These are phyloP conservation scores for Drosophila ohnishii DNA, from an alignment of 1,140 invertebrate genomes.

Conservation along the genomic window DNA sequence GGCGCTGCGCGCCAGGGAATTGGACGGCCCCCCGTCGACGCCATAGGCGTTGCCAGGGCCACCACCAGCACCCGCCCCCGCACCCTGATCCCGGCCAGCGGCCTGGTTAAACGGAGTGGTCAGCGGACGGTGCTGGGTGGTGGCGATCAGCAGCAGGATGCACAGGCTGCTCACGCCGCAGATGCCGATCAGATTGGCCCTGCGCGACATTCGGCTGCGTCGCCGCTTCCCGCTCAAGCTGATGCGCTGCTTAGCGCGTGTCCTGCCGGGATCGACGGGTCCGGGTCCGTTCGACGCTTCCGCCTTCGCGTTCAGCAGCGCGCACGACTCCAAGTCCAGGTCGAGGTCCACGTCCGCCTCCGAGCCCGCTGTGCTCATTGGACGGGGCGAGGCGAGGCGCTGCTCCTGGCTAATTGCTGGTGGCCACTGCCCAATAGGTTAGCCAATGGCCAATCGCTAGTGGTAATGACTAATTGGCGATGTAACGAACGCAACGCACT, in stretches of 20 bases:
- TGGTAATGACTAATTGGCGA: slow-evolving; percentile 20
- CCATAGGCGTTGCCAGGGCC: slow-evolving; percentile 21
- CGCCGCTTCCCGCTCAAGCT: slow-evolving; percentile 73
- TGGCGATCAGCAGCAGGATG: slow-evolving; percentile 86
- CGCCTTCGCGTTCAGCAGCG: slow-evolving; percentile 49
- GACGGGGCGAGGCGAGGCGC: slow-evolving; percentile 20
- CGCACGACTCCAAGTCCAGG: slow-evolving; percentile 54
- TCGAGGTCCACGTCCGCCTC: slow-evolving; percentile 39
- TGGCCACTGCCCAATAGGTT: slow-evolving; percentile 30
- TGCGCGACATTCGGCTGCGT: slow-evolving; percentile 84
- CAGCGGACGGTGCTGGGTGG: slow-evolving; percentile 85
- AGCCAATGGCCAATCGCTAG: slow-evolving; percentile 35
- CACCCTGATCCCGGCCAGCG: slow-evolving; percentile 37
- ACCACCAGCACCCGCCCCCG: slow-evolving; percentile 18
- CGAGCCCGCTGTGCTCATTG: slow-evolving; percentile 60
- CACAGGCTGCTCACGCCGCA: slow-evolving; percentile 85
- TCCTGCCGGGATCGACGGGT: slow-evolving; percentile 53
- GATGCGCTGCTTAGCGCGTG: slow-evolving; percentile 76
- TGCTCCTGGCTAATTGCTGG: slow-evolving; percentile 25
- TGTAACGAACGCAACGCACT: slow-evolving; percentile 12
- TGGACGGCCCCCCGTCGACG: slow-evolving; percentile 51
- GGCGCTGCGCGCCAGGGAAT: slow-evolving; percentile 49
- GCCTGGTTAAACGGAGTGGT: slow-evolving; percentile 80
- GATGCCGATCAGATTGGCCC: slow-evolving; percentile 86
- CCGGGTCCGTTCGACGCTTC: slow-evolving; percentile 34